A percentile compares a stretch with the other conserved stretches of the same genome.
phyloP scores from a whole-genome alignment of 2,797 vertebrate genomes.

The Mus minutoides region DNA sequence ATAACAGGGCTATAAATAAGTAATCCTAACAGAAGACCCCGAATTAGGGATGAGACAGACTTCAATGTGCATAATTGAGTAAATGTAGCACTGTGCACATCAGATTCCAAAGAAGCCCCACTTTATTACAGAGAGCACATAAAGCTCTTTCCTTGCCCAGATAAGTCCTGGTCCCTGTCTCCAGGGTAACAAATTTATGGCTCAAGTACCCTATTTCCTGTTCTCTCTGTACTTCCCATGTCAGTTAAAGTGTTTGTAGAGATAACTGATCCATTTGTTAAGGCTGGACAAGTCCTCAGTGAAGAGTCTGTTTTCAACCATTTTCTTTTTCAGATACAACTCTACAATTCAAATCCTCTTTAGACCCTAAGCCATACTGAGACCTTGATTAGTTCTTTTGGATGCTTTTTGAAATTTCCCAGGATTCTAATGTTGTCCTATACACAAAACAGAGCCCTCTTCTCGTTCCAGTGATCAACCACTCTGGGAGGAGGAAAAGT shows the following conservation, averaged over 20 bases:
- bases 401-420: conserved; percentile 94
- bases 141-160: neutral
- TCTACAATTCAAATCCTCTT: conserved; percentile 93
- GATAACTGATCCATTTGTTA: conserved; percentile 93
- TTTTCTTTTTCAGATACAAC: conserved; percentile 92
- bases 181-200: neutral
- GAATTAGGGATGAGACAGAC: neutral
- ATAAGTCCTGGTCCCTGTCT: neutral
- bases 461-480: conserved; percentile 95
- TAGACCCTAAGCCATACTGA: conserved; percentile 94
- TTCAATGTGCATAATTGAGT: neutral
- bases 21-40: conserved; percentile 20
- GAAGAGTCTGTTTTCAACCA: conserved; percentile 95
- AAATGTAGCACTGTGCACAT: neutral
- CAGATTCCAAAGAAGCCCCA: conserved; percentile 35
- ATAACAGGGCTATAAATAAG: conserved; percentile 23
- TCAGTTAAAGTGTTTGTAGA: conserved; percentile 94
- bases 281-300: conserved; percentile 90
- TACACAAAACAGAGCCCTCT: conserved; percentile 93
- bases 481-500: conserved; percentile 87
- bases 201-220: neutral
- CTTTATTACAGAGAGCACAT: conserved; percentile 61
- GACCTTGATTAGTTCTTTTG: conserved; percentile 91
- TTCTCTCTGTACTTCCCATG: conserved; percentile 91
- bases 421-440: conserved; percentile 97